These are phyloP conservation scores for Teinopalpus imperialis DNA, from an alignment of 2,888 invertebrate species.

Conservation along the genomic window DNA sequence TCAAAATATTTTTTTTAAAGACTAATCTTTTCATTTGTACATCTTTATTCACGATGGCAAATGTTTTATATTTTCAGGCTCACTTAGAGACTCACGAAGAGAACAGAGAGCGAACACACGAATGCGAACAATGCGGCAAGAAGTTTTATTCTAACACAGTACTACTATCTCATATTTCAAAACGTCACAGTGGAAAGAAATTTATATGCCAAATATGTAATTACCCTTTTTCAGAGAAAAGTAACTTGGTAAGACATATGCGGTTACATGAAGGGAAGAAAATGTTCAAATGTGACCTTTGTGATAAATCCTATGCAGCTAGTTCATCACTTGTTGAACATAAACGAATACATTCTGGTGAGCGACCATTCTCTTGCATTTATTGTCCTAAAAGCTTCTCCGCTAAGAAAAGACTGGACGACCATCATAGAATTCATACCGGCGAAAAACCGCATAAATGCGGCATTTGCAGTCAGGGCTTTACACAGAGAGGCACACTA, in stretches of 20 bases:
- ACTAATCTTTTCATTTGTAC: too few species aligned
- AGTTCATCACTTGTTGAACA: slow-evolving; percentile 59
- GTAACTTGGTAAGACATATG: slow-evolving; percentile 64
- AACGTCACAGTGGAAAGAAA: slow-evolving; percentile 56
- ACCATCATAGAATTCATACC: slow-evolving; percentile 67
- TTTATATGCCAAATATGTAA: slow-evolving; percentile 67
- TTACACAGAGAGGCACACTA: slow-evolving; percentile 67
- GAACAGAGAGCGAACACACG: slow-evolving; percentile 55
- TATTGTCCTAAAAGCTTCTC: slow-evolving; percentile 64
- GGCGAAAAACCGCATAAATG: slow-evolving; percentile 71
- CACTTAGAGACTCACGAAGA: slow-evolving; percentile 68
- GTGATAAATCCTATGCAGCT: slow-evolving; percentile 58
- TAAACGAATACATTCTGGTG: slow-evolving; percentile 69
- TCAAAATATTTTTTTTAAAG: too few species aligned
- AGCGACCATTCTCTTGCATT: slow-evolving; percentile 57
- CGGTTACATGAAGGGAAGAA: slow-evolving; percentile 66
- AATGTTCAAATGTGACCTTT: slow-evolving; percentile 62
- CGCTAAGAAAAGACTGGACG: slow-evolving; percentile 58
- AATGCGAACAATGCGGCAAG: slow-evolving; percentile 71
- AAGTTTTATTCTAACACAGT: slow-evolving; percentile 64
- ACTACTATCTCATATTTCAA: slow-evolving; percentile 51
- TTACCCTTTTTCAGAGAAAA: slow-evolving; percentile 65
- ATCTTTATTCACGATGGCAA: too few species aligned
- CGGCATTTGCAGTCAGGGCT: slow-evolving; percentile 59
- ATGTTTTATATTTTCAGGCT: slow-evolving; percentile 44